A percentile compares a stretch with the other conserved stretches of the same genome.
Evolutionary conservation across 2,888 invertebrate species (phyloP).

Genomic region (Nymphalis urticae): DNA sequence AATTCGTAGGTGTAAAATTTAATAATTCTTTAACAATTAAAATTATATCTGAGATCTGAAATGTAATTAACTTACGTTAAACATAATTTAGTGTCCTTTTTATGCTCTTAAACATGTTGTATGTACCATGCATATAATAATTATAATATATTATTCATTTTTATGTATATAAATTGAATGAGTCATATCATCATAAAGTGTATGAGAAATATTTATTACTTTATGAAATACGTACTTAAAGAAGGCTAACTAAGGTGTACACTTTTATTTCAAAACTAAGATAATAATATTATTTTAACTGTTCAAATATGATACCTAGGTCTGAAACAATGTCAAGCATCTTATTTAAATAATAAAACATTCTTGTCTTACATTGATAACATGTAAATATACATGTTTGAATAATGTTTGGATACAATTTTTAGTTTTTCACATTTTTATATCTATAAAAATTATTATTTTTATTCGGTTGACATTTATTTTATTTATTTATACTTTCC

Average conservation of each 20-base stretch:
- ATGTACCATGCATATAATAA: neutral
- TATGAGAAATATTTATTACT: neutral
- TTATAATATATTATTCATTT: neutral
- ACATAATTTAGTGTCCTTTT: neutral
- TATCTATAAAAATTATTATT: too few relatives aligned
- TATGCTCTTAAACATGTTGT: neutral
- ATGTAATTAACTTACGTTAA: neutral
- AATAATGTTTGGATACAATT: neutral
- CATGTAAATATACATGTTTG: neutral
- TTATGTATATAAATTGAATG: neutral
- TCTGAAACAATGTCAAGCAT: constrained; percentile 27
- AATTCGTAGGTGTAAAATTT: too few relatives aligned
- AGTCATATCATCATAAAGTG: neutral
- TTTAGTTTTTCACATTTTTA: too few relatives aligned
- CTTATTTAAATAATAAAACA: constrained; percentile 22
- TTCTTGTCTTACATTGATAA: constrained; percentile 13
- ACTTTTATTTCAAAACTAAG: neutral
- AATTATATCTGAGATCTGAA: neutral
- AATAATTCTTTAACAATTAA: too few relatives aligned
- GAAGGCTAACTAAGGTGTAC: neutral
- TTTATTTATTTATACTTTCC: too few relatives aligned
- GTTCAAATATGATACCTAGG: constrained; percentile 23
- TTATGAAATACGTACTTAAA: neutral
- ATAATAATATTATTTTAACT: constrained; percentile 18
- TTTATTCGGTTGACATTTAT: too few relatives aligned